Evolutionary conservation across 2,888 invertebrate species (phyloP).

Genomic region (Hoplodrina ambigua): DNA sequence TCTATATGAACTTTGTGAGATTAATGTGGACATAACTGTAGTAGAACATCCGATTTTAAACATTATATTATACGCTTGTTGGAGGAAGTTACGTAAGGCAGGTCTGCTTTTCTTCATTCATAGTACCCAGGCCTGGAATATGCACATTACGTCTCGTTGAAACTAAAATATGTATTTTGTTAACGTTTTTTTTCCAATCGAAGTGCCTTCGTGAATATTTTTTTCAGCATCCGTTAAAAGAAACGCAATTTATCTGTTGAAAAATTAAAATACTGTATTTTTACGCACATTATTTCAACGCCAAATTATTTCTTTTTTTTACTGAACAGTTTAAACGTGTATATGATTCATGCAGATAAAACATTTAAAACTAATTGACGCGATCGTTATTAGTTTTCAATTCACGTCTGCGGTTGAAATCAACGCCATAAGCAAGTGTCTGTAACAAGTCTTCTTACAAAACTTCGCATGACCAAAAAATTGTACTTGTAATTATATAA

Average conservation of each 20-base stretch:
- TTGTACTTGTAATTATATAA: constrained; percentile 79
- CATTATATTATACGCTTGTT: constrained; percentile 37
- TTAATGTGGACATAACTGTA: constrained; percentile 58
- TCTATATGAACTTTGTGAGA: constrained; percentile 51
- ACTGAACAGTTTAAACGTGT: neutral
- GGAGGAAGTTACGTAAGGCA: constrained; percentile 68
- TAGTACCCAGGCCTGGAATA: constrained; percentile 63
- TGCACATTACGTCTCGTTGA: constrained; percentile 71
- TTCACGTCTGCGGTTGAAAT: constrained; percentile 54
- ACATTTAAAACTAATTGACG: constrained; percentile 42
- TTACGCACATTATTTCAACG: constrained; percentile 5
- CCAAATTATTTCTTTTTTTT: constrained; percentile 5
- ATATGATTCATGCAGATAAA: constrained; percentile 8
- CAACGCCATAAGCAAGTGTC: constrained; percentile 58
- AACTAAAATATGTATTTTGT: constrained; percentile 72
- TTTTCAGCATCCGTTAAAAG: constrained; percentile 37
- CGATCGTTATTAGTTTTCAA: constrained; percentile 49
- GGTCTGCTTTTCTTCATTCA: constrained; percentile 71
- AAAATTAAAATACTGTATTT: constrained; percentile 13
- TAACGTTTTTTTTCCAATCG: constrained; percentile 67
- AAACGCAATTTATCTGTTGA: constrained; percentile 33
- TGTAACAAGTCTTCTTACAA: constrained; percentile 64
- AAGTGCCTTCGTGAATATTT: constrained; percentile 59
- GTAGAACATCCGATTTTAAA: constrained; percentile 63
- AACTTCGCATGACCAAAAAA: constrained; percentile 74